Conservation (phyloP, 1,140 invertebrate genomes). For the Drosophila leontia region DNA sequence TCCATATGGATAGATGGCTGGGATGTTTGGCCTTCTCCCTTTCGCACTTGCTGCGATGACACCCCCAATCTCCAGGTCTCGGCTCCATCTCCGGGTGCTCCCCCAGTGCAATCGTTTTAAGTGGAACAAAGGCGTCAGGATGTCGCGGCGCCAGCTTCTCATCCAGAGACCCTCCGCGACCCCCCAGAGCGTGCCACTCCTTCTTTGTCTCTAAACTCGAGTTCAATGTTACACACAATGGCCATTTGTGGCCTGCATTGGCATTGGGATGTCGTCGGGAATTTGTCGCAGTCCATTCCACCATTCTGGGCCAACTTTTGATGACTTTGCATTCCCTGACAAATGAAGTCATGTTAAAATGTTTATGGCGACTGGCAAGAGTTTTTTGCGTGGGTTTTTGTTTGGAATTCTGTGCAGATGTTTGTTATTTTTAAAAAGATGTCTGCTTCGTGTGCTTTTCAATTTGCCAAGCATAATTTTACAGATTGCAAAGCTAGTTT, state of each 20-base stretch:
- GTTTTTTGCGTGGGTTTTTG: slow-evolving; percentile 8
- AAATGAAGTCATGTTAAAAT: slow-evolving; percentile 37
- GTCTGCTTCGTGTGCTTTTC: not conserved
- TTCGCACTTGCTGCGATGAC: slow-evolving; percentile 7
- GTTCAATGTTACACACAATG: slow-evolving; percentile 56
- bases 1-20: slow-evolving; percentile 62
- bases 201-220: slow-evolving; percentile 30
- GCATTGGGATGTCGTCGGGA: slow-evolving; percentile 35
- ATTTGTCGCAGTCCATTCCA: slow-evolving; percentile 39
- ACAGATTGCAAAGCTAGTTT: no score
- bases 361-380: not conserved
- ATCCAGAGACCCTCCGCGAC: slow-evolving; percentile 29
- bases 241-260: slow-evolving; percentile 59
- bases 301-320: slow-evolving; percentile 21
- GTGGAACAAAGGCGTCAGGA: slow-evolving; percentile 72
- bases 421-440: slow-evolving; percentile 4
- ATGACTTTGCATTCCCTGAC: slow-evolving; percentile 32
- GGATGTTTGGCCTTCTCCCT: not conserved
- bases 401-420: slow-evolving; percentile 6
- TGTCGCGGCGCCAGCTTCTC: slow-evolving; percentile 67
- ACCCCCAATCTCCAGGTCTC: not conserved
- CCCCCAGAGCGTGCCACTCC: slow-evolving; percentile 4
- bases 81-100: slow-evolving; percentile 1
- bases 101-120: slow-evolving; percentile 42
- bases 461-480: not conserved